Base-by-base conservation (phyloP, 2,113 vertebrate genomes). In the Podocnemis expansa region DNA sequence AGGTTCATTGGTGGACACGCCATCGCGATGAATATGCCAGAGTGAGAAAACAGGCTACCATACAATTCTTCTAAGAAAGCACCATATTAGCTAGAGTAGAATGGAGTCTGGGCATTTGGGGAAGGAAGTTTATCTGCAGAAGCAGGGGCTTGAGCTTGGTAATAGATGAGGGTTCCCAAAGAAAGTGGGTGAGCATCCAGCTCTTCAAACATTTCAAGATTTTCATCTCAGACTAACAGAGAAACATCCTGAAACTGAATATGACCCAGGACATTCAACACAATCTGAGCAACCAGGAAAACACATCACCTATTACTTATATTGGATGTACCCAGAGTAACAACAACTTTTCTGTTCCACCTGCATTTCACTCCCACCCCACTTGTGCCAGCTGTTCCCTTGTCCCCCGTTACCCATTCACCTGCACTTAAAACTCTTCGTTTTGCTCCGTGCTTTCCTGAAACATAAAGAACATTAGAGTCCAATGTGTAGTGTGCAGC, bases 251-350 rank as follows among this genome's bases (percentile, higher is more conserved):
- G 14, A 22, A 2, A 2, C 10, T 5, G 79, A 52, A 70, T 51
- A 5, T 12, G 79, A 85, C 60, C 70, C 79, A 75, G 78, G 82
- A 8, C 29, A 41, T 56, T 73, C 45, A 63, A 16, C 31, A 80
- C 86, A 91, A 19, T 47, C 41, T n/a, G 31, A 31, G 3, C 47
- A 9, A 9, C 8, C 5, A 87, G 54, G 5, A 82, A 75, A 43
- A 1, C 11, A 25, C 6, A 0, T 1, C 0, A 8, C 24, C 52
- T n/a, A 78, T 2, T 22, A 25, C 58, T 0, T 0, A 0, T 4
- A 16, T 34, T 51, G 83, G 3, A 49, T 67, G 60, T 70, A 70
- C 27, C 31, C 81, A 82, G 27, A 11, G 10, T 27, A 78, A 63
- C 21, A 78, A 38, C n/a, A 51, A 52, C 31, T 22, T 87, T 24